Evolutionary conservation across 2,797 vertebrate genomes (phyloP).

Genomic region (Gastrophryne carolinensis): DNA sequence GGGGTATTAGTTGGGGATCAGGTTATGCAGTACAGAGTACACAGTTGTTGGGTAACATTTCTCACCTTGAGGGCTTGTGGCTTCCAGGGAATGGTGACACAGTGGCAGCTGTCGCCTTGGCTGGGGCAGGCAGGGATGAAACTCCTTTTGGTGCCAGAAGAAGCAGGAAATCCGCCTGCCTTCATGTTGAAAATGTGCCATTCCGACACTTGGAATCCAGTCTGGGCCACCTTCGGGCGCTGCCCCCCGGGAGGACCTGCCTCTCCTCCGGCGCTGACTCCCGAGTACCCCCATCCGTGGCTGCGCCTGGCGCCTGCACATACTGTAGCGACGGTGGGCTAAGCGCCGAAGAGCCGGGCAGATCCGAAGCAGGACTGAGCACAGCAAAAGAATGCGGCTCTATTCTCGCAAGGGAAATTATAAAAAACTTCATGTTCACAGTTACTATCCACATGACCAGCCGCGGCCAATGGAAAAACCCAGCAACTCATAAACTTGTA

Average conservation of each 20-base stretch:
- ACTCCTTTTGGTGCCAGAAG: constrained; percentile 74
- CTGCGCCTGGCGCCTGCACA: constrained; percentile 70
- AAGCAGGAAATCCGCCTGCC: constrained; percentile 77
- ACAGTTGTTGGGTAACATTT: constrained; percentile 54
- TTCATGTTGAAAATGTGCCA: constrained; percentile 73
- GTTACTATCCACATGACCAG: constrained; percentile 88
- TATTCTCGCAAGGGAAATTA: constrained; percentile 95
- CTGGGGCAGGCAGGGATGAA: constrained; percentile 70
- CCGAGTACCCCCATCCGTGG: constrained; percentile 60
- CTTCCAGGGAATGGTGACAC: constrained; percentile 67
- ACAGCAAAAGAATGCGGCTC: constrained; percentile 88
- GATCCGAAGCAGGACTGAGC: constrained; percentile 78
- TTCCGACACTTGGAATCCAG: constrained; percentile 67
- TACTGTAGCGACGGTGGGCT: constrained; percentile 68
- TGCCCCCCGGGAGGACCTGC: constrained; percentile 62
- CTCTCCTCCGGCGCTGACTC: constrained; percentile 59
- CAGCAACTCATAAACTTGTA: constrained; percentile 95
- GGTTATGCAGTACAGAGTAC: constrained; percentile 9
- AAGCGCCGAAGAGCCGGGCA: constrained; percentile 71
- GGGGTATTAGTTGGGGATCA: too few species aligned
- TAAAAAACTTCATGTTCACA: constrained; percentile 99
- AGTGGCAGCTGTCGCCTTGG: constrained; percentile 81
- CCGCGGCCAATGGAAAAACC: constrained; percentile 85
- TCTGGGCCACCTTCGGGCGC: constrained; percentile 68
- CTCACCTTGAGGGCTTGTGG: constrained; percentile 78